Percentiles rank a stretch among this genome's conserved stretches.
Conservation (phyloP, 2,113 vertebrate genomes). For the Oreochromis aureus region DNA sequence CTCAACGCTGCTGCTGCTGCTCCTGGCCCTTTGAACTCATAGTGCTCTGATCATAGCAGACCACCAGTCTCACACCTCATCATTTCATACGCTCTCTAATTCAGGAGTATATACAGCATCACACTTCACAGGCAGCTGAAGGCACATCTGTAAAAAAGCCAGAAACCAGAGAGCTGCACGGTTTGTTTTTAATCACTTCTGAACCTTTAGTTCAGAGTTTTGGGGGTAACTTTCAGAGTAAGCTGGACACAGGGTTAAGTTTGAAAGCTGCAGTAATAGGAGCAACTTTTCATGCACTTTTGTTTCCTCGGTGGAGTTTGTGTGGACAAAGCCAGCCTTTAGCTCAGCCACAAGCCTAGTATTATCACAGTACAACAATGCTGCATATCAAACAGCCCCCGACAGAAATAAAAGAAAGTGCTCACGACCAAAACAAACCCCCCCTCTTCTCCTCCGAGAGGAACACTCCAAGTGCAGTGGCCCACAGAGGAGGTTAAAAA, state of each 20-base stretch:
- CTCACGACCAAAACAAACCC: slow-evolving; percentile 45
- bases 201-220: slow-evolving; percentile 6
- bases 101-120: slow-evolving; percentile 59
- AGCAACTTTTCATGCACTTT: slow-evolving; percentile 67
- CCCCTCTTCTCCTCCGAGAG: neutral
- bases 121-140: slow-evolving; percentile 46
- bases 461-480: slow-evolving; percentile 22
- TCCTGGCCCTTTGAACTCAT: slow-evolving; percentile 67
- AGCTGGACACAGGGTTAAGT: slow-evolving; percentile 43
- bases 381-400: slow-evolving; percentile 74
- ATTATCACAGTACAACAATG: slow-evolving; percentile 70
- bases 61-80: slow-evolving; percentile 71
- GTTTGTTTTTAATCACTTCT: slow-evolving; percentile 48
- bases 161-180: slow-evolving; percentile 15
- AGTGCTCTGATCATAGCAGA: slow-evolving; percentile 70
- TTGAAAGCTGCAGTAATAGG: slow-evolving; percentile 35
- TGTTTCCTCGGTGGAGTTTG: slow-evolving; percentile 57
- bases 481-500: slow-evolving; percentile 25
- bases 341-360: slow-evolving; percentile 58
- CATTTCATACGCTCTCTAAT: slow-evolving; percentile 66
- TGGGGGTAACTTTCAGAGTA: slow-evolving; percentile 13
- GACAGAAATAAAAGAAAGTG: slow-evolving; percentile 46
- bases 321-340: slow-evolving; percentile 68
- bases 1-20: slow-evolving; percentile 39
- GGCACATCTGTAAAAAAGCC: slow-evolving; percentile 47